These are phyloP conservation scores for Bolinopsis microptera DNA, from an alignment of 37 sponge, comb jelly and placozoan genomes.

Conservation along the genomic window DNA sequence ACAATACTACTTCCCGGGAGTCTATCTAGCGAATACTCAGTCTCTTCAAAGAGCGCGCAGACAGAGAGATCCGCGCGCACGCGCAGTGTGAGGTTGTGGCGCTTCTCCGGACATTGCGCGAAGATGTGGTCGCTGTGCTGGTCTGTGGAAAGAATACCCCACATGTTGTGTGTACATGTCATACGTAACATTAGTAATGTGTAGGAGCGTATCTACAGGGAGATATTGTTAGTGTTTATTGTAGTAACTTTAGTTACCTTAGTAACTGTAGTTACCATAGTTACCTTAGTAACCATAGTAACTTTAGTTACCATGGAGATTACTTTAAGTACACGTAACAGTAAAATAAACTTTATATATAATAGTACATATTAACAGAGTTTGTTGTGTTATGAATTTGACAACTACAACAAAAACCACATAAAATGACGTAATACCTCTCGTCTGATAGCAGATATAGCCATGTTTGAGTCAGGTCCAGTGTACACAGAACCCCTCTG, in stretches of 20 bases:
- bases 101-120: constrained; percentile 29
- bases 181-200: neutral
- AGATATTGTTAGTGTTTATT: no score
- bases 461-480: constrained; percentile 31
- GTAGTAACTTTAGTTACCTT: no score
- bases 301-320: no score
- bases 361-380: no score
- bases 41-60: constrained; percentile 2
- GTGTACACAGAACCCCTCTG: constrained; percentile 32
- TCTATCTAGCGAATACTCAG: constrained; percentile 21
- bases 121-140: constrained; percentile 38
- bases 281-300: no score
- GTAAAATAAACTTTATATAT: no score
- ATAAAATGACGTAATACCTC: no score
- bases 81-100: constrained; percentile 35
- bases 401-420: no score
- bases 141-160: constrained; percentile 43
- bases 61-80: neutral
- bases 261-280: no score
- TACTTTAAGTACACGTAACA: no score
- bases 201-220: neutral
- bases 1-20: neutral
- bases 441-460: constrained; percentile 8
- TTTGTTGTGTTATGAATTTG: no score
- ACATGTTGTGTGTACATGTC: constrained; percentile 38